A percentile compares a stretch with the other conserved stretches of the same genome.
phyloP scores from a whole-genome alignment of 2,888 invertebrate genomes.

The Perizoma affinitatum region DNA sequence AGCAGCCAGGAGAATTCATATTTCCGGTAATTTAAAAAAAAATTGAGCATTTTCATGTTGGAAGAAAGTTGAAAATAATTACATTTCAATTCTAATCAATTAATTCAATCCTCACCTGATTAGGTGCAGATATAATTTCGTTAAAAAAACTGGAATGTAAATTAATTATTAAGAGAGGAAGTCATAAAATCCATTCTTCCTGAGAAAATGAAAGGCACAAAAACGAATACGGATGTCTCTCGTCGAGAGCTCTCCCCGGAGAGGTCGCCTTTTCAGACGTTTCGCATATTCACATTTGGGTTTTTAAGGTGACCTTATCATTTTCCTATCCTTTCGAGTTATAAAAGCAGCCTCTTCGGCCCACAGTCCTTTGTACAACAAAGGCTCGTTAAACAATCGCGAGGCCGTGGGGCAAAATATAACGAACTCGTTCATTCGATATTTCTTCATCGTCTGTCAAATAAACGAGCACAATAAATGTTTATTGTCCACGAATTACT shows the following conservation, averaged over 20 bases:
- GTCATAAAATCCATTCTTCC: conserved; percentile 67
- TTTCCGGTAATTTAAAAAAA: too few relatives aligned
- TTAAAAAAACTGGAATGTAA: conserved; percentile 47
- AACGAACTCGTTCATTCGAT: conserved; percentile 73
- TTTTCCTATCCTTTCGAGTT: conserved; percentile 56
- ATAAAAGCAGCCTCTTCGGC: conserved; percentile 42
- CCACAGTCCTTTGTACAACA: conserved; percentile 51
- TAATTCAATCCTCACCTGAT: too few relatives aligned
- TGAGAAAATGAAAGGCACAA: conserved; percentile 65
- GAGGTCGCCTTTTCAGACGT: conserved; percentile 58
- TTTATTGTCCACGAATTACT: conserved; percentile 83
- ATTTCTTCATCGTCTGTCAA: conserved; percentile 80
- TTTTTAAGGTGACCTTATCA: conserved; percentile 60
- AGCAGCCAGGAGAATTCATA: too few relatives aligned
- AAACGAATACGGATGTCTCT: conserved; percentile 68
- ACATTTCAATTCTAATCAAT: too few relatives aligned
- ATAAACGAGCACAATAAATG: conserved; percentile 81
- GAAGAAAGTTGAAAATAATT: too few relatives aligned
- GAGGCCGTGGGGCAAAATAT: conserved; percentile 56
- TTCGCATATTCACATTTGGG: conserved; percentile 63
- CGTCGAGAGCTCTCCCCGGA: conserved; percentile 52
- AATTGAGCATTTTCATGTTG: too few relatives aligned
- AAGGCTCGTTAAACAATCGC: conserved; percentile 62
- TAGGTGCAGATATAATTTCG: too few relatives aligned
- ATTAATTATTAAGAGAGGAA: conserved; percentile 67